Conservation (phyloP, 2,888 invertebrate genomes). For the Uloborus plumipes region DNA sequence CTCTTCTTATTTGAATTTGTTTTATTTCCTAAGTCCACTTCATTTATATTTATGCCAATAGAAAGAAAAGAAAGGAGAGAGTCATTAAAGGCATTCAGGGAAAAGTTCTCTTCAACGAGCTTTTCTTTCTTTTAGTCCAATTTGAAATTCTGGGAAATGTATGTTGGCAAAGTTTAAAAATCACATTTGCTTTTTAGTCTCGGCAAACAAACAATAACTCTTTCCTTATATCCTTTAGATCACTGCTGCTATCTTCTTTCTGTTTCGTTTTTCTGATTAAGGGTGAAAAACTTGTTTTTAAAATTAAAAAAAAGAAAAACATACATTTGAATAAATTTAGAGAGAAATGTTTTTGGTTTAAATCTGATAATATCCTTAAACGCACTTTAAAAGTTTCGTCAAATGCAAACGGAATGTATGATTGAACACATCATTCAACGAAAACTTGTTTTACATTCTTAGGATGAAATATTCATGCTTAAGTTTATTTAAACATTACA, state of each 20-base stretch:
- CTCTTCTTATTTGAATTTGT: slow-evolving; percentile 12
- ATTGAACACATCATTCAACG: too few relatives aligned
- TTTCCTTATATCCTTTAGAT: too few relatives aligned
- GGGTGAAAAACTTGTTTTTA: neutral
- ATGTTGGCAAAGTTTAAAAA: slow-evolving; percentile 11
- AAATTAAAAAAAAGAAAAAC: neutral
- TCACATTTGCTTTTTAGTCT: slow-evolving; percentile 1
- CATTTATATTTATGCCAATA: slow-evolving; percentile 41
- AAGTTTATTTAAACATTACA: too few relatives aligned
- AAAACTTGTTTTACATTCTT: too few relatives aligned
- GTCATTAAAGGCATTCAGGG: slow-evolving; percentile 17
- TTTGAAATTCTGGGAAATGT: slow-evolving; percentile 10
- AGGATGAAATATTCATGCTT: too few relatives aligned
- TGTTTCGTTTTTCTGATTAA: too few relatives aligned
- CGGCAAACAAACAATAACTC: too few relatives aligned
- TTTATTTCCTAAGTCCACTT: slow-evolving; percentile 39
- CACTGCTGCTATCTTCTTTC: too few relatives aligned
- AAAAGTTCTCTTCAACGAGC: slow-evolving; percentile 5
- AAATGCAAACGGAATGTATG: too few relatives aligned
- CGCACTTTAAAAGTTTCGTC: too few relatives aligned
- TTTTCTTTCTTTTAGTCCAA: slow-evolving; percentile 29
- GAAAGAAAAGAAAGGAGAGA: neutral
- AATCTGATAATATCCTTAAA: too few relatives aligned
- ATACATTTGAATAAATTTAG: neutral
- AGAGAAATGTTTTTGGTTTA: neutral